A percentile compares a stretch with the other conserved stretches of the same genome.
phyloP scores from a whole-genome alignment of 2,888 invertebrate genomes.

The Leptinotarsa tumamoca region DNA sequence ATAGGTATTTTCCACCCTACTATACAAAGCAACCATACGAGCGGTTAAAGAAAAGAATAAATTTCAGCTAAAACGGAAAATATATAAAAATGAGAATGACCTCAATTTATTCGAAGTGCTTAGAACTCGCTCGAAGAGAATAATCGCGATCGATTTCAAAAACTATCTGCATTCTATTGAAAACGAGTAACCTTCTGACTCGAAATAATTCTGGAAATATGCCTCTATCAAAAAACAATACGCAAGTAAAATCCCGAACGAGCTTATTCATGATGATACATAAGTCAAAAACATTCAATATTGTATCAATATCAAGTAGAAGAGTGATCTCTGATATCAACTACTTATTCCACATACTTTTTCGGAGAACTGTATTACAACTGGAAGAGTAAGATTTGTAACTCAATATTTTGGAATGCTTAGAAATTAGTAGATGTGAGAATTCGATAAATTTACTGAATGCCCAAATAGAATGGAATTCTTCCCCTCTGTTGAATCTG shows the following conservation, averaged over 20 bases:
- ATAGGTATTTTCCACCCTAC: slow-evolving; percentile 11
- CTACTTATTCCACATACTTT: no score
- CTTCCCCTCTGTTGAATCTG: no score
- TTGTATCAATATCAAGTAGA: no score
- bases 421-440: no score
- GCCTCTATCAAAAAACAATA: not conserved
- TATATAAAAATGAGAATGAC: slow-evolving; percentile 23
- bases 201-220: not conserved
- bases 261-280: not conserved
- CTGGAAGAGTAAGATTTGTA: no score
- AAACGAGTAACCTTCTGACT: not conserved
- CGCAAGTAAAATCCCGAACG: not conserved
- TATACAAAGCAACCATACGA: slow-evolving; percentile 15
- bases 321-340: no score
- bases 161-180: not conserved
- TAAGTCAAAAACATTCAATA: no score
- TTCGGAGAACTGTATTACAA: no score
- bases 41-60: slow-evolving; percentile 10
- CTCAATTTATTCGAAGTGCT: slow-evolving; percentile 10
- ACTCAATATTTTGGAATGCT: no score
- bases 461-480: no score
- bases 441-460: no score
- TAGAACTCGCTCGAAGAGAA: not conserved
- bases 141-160: not conserved
- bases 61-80: slow-evolving; percentile 12